These are phyloP conservation scores for Digitonthophagus gazella DNA, from an alignment of 2,888 invertebrate genomes.

Conservation along the genomic window DNA sequence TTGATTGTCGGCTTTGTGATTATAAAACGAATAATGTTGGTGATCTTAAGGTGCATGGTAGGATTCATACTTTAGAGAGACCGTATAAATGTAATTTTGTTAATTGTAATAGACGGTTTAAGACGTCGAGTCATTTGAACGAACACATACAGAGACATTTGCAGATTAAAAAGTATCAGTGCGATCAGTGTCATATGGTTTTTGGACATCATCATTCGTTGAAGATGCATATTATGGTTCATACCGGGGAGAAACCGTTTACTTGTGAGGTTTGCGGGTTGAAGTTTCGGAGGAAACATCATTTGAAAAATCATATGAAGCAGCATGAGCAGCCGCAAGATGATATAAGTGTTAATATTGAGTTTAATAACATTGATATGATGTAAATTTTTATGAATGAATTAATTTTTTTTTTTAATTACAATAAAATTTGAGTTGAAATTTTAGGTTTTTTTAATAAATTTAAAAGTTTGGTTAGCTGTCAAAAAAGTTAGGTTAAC, in stretches of 20 bases:
- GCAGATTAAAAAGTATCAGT: slow-evolving; percentile 35
- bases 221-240: slow-evolving; percentile 37
- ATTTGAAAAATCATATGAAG: slow-evolving; percentile 37
- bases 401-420: slow-evolving; percentile 5
- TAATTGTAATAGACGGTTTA: slow-evolving; percentile 35
- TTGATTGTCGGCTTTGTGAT: slow-evolving; percentile 35
- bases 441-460: slow-evolving; percentile 1
- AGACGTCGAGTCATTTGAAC: slow-evolving; percentile 36
- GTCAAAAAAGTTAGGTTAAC: no score
- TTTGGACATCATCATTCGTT: slow-evolving; percentile 36
- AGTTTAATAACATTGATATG: background rate
- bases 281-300: slow-evolving; percentile 36
- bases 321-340: slow-evolving; percentile 27
- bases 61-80: slow-evolving; percentile 37
- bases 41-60: slow-evolving; percentile 37
- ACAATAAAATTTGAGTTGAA: no score
- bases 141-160: slow-evolving; percentile 35
- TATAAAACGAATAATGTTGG: slow-evolving; percentile 35
- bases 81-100: slow-evolving; percentile 37
- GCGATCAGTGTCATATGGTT: slow-evolving; percentile 31
- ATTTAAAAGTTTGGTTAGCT: no score
- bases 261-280: slow-evolving; percentile 34
- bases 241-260: slow-evolving; percentile 36
- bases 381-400: slow-evolving; percentile 1
- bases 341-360: no score